Conservation (phyloP, 2,113 vertebrate genomes). For the Ailurus styani region DNA sequence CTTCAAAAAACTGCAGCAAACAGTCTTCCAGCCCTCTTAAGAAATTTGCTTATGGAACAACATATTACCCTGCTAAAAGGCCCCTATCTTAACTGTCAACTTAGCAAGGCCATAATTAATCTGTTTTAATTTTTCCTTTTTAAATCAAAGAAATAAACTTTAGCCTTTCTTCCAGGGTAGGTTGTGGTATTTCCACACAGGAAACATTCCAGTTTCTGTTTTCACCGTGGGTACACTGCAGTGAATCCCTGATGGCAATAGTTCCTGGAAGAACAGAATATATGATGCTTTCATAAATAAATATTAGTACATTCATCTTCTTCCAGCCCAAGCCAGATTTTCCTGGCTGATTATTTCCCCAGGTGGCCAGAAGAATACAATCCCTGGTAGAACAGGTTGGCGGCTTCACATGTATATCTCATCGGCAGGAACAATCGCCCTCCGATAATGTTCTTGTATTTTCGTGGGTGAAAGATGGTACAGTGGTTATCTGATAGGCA, state of each 20-base stretch:
- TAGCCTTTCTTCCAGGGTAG: not conserved
- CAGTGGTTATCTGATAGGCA: constrained; percentile 45
- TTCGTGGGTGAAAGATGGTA: constrained; percentile 70
- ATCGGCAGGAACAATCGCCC: constrained; percentile 49
- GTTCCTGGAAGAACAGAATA: constrained; percentile 50
- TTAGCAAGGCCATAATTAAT: not conserved
- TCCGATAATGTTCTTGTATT: constrained; percentile 55
- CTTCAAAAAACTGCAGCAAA: not conserved
- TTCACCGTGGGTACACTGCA: not conserved
- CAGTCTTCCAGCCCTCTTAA: not conserved
- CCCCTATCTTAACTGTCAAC: not conserved
- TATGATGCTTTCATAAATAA: constrained; percentile 64
- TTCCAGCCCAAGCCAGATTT: constrained; percentile 55
- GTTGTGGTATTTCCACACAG: not conserved
- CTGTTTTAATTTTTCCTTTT: not conserved
- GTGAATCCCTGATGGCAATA: not conserved
- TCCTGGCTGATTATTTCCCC: constrained; percentile 59
- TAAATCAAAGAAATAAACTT: not conserved
- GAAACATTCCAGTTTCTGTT: not conserved
- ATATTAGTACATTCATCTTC: constrained; percentile 56
- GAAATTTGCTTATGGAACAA: not conserved
- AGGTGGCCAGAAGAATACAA: constrained; percentile 47
- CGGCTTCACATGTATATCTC: constrained; percentile 46
- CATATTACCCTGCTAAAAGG: not conserved
- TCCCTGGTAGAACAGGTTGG: constrained; percentile 38